phyloP scores from a whole-genome alignment of 2,113 vertebrate species.

The Melozone crissalis region DNA sequence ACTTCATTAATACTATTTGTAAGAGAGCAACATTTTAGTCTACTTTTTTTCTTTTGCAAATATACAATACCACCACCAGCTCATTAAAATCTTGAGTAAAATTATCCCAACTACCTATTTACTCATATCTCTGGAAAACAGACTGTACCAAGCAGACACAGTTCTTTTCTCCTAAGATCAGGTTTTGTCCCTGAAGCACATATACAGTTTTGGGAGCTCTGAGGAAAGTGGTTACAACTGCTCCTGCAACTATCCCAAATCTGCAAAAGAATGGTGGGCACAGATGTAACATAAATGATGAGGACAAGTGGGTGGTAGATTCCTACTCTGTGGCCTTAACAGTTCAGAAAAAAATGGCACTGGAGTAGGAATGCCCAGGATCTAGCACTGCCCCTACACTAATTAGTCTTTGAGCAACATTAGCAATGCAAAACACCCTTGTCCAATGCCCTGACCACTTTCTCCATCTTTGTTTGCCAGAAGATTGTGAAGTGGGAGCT shows the following conservation, averaged over 20 bases:
- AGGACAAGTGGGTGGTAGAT: neutral
- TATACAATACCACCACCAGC: neutral
- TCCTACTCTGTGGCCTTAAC: neutral
- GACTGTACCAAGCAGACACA: neutral
- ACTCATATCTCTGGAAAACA: neutral
- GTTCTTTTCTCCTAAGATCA: neutral
- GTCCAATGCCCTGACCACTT: neutral
- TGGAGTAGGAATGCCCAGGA: neutral
- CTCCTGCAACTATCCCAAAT: neutral
- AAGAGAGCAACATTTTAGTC: neutral
- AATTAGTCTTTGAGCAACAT: too few species aligned
- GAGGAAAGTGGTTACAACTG: neutral
- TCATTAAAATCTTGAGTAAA: neutral
- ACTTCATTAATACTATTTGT: neutral
- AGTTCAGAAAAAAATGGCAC: neutral
- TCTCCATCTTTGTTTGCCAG: neutral
- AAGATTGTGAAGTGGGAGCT: neutral
- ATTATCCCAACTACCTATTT: neutral
- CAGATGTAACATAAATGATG: neutral
- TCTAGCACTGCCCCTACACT: neutral
- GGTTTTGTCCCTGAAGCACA: neutral
- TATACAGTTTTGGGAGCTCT: neutral
- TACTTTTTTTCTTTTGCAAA: neutral
- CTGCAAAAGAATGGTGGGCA: neutral
- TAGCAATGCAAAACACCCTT: neutral